These are phyloP conservation scores for Caenorhabditis sp. DNA, from an alignment of 2,888 invertebrate genomes.

Conservation along the genomic window DNA sequence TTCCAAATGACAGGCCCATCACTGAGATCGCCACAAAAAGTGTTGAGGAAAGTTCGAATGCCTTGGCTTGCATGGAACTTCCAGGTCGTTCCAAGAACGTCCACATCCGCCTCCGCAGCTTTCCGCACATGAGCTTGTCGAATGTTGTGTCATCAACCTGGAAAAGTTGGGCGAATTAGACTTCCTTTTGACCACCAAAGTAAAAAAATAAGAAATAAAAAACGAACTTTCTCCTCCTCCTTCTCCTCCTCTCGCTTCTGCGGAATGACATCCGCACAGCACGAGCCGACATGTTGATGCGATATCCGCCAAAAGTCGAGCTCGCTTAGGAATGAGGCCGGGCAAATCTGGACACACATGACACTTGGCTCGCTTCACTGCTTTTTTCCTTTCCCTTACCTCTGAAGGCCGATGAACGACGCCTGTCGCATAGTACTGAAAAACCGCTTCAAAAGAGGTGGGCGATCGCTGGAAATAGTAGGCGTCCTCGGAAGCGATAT, in stretches of 20 bases:
- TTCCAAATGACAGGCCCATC: constrained; percentile 82
- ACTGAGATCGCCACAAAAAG: constrained; percentile 82
- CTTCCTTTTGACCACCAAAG: too few relatives aligned
- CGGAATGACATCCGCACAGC: constrained; percentile 80
- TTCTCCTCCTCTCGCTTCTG: constrained; percentile 77
- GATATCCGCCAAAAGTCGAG: constrained; percentile 82
- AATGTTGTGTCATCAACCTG: constrained; percentile 82
- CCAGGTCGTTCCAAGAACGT: constrained; percentile 80
- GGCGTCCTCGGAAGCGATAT: constrained; percentile 77
- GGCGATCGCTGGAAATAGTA: constrained; percentile 82
- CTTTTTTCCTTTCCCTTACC: constrained; percentile 42
- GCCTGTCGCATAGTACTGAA: constrained; percentile 82
- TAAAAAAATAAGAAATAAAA: background rate
- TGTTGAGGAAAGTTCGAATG: constrained; percentile 81
- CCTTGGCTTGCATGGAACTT: constrained; percentile 77
- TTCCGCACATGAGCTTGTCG: constrained; percentile 80
- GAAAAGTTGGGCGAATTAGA: constrained; percentile 1
- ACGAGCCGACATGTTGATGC: constrained; percentile 78
- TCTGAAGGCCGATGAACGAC: constrained; percentile 82
- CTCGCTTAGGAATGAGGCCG: constrained; percentile 80
- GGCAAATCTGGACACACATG: constrained; percentile 73
- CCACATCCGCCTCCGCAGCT: constrained; percentile 82
- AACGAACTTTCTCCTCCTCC: constrained; percentile 77
- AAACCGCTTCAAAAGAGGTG: constrained; percentile 79
- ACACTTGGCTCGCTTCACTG: constrained; percentile 19